Conservation (phyloP, 2,797 vertebrate species). For the Cyprinella venusta region DNA sequence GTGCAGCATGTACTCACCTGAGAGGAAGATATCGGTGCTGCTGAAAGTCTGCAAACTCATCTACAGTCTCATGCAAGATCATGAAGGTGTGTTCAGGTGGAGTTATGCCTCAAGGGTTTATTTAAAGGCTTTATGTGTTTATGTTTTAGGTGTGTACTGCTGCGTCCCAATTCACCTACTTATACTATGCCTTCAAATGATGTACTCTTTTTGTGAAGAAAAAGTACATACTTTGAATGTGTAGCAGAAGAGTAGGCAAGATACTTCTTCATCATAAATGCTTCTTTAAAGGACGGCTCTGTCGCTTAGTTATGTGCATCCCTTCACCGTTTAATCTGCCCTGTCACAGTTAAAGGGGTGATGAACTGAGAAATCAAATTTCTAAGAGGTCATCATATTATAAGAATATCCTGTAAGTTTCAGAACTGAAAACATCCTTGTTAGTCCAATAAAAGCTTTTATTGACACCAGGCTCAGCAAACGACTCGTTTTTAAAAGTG, state of each 20-base stretch:
- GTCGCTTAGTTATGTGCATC: too few species aligned
- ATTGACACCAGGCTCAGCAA: too few species aligned
- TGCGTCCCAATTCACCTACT: neutral
- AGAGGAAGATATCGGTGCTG: slow-evolving; percentile 85
- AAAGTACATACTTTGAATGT: neutral
- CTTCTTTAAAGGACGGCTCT: too few species aligned
- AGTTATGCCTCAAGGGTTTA: slow-evolving; percentile 8
- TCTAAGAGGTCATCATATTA: too few species aligned
- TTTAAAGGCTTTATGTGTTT: slow-evolving; percentile 8
- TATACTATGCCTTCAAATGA: neutral
- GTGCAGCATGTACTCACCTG: slow-evolving; percentile 91
- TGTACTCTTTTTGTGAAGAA: neutral
- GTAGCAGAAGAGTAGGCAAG: too few species aligned
- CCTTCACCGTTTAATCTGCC: too few species aligned
- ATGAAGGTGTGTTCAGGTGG: slow-evolving; percentile 51
- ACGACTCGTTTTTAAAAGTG: too few species aligned
- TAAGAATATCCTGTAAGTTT: too few species aligned
- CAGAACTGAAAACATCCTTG: too few species aligned
- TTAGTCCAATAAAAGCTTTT: too few species aligned
- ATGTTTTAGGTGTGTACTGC: neutral
- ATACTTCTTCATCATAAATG: too few species aligned
- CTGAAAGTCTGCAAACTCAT: slow-evolving; percentile 55
- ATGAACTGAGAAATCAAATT: too few species aligned
- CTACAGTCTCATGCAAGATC: slow-evolving; percentile 45
- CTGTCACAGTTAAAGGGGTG: neutral